Base-by-base conservation (phyloP, 2,797 vertebrate species). In the Scarus forsteni region DNA sequence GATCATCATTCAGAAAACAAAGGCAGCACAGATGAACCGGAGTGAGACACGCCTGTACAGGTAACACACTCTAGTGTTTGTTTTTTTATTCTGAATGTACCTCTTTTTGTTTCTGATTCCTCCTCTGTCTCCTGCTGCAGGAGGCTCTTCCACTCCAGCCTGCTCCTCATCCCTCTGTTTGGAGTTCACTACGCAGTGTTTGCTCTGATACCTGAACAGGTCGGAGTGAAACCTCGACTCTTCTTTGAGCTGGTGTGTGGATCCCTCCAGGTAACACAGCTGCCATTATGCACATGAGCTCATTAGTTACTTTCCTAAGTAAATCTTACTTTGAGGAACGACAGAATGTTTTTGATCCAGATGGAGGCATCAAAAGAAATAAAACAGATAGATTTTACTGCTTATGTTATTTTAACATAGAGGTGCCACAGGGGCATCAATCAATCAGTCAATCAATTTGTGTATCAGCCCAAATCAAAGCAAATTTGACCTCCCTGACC, bases 161-260 rank as follows among this genome's bases (percentile, higher is more conserved):
- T 90, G 66, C 88, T 94, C 35, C 92, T 93, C 34, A 89, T 93
- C 78, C 93, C 92, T 38, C 85, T 93, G 68, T 90, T 94, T 0
- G 91, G 93, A 2, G 70, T 92, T 5, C 93, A 93, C 80, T 93
- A 92, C 0, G 49, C 90, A 49, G 42, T 92, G 38, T 94, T 95
- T 0, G 92, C 89, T 0, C 82, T 94, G 50, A 90, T 94, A 66
- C 93, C 92, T 0, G 88, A 92, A 48, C 86, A 92, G 0, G 50
- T 93, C 1, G 85, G 85, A 0, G 44, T 83, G 0, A 73, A 83
- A 0, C 81, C 83, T 16, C 79, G 92, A 14, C 73, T 94, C 0
- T 91, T 86, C 76, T 87, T 94, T 1, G 92, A 94, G 75, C 75
- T 94, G 46, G 90, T 93, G 49, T 85, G 93, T 0, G 92, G 93